A percentile compares a stretch with the other conserved stretches of the same genome.
phyloP scores from a whole-genome alignment of 2,888 invertebrate genomes.

The Andrena flavipes region DNA sequence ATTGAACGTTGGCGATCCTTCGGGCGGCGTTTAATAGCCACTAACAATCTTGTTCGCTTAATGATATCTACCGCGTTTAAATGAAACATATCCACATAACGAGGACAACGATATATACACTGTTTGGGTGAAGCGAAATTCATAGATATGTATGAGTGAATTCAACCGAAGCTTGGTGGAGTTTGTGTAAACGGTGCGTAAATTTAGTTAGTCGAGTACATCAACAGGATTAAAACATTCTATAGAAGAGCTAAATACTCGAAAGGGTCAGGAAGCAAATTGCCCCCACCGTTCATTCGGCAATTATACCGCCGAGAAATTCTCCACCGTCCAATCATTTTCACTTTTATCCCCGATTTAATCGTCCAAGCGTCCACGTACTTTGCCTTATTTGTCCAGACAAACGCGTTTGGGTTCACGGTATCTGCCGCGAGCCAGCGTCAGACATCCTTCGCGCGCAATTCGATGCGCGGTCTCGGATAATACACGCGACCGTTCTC shows the following conservation, averaged over 20 bases:
- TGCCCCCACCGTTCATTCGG: background rate
- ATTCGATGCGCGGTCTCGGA: constrained; percentile 34
- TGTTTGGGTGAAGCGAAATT: background rate
- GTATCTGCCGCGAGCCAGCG: constrained; percentile 5
- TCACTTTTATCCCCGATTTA: constrained; percentile 12
- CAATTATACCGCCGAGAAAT: background rate
- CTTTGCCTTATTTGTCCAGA: constrained; percentile 31
- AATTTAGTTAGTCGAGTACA: too few species aligned
- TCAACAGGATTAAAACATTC: too few species aligned
- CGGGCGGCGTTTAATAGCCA: constrained; percentile 22
- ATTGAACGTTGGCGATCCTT: constrained; percentile 15
- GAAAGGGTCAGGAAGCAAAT: too few species aligned
- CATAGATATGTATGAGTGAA: background rate
- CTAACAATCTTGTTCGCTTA: background rate
- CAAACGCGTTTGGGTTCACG: background rate
- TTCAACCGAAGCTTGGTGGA: too few species aligned
- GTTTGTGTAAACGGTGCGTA: too few species aligned
- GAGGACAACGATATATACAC: background rate
- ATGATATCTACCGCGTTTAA: constrained; percentile 16
- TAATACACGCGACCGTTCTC: constrained; percentile 38
- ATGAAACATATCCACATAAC: constrained; percentile 21
- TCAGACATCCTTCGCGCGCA: constrained; percentile 17
- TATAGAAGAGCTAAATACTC: too few species aligned
- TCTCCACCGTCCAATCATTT: background rate
- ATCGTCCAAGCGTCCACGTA: background rate